Evolutionary conservation across 2,797 vertebrate genomes (phyloP), one percentile per base, ranked within the genome.

Genomic region (Alectoris magna): DNA sequence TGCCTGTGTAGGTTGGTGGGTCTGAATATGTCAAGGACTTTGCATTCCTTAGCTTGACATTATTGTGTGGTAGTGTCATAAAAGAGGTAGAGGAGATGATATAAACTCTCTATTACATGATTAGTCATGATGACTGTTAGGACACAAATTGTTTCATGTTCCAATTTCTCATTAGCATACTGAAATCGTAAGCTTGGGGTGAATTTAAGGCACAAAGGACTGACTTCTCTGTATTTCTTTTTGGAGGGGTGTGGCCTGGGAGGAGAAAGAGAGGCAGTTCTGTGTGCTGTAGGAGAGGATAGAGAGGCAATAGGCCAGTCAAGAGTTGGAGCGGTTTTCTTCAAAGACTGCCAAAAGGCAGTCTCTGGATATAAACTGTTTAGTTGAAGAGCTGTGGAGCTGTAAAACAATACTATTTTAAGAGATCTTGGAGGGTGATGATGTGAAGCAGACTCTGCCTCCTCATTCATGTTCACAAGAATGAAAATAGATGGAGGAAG

Each of bases 61-160:
- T 9, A 12, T 46, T 95, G 87, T 91, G 72, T 78, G 72, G 83
- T 81, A 0, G 0, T 74, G 73, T 77, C 78, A 60, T 81, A 69
- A 87, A 92, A 78, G 41, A 84, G 66, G 46, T 19, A 63, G 86
- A 78, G 78, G 79, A 84, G 89, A 70, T 59, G 34, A 29, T 73
- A 31, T 64, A 1, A 1, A 39, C 63, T 88, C 17, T 3, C 6
- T 75, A 38, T 92, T 81, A 24, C 23, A 8, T 41, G 43, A 4
- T 88, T 94, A 95, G 86, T 91, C 94, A 91, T 0, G 4, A 62
- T 24, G 70, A 31, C 73, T 91, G 62, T 91, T 83, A 73, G 68
- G 74, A 71, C 24, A 60, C 73, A 66, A 67, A 29, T 73, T 94
- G 75, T 68, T 70, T 92, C 63, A 58, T 77, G 31, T 36, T 90